Evolutionary conservation across 2,113 vertebrate genomes (phyloP), one percentile per base, ranked within the genome.

Genomic region (Anarrhichthys ocellatus): DNA sequence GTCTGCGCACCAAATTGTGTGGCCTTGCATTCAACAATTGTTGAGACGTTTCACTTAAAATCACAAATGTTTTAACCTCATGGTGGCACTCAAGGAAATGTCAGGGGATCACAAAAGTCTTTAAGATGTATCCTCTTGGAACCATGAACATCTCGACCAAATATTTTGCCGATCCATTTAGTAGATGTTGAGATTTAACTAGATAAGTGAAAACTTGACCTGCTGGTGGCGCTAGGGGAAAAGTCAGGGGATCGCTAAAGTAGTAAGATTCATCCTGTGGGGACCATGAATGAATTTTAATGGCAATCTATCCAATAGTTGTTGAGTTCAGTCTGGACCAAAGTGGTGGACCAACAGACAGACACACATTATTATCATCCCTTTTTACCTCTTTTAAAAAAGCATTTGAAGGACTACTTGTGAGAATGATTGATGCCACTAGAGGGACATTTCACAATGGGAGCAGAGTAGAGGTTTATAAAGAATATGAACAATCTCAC

Each of bases 381-480:
- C 15, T 27, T 48, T 18, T 18, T 18, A 58, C n/a, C 46, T 46
- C 29, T 20, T 63, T 61, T 56, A 18, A 56, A 34, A 42, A 24
- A 22, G 13, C 48, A 72, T 10, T 62, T 78, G 50, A 29, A 42
- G 3, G 10, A 66, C 15, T 15, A n/a, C 7, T 64, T 36, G 3
- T 56, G 27, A 29, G 15, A 38, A 63, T 76, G 54, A 72, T 78
- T 70, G 14, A 69, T 70, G 11, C 40, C 13, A 18, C 1, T 32
- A 32, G 5, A 56, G 27, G 22, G 20, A 34, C 0, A 66, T 29
- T 61, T 66, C 22, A 50, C 18, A 76, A 65, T 17, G 6, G 65
- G 1, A 61, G 52, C 10, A 59, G 15, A 56, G 20, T 65, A 44
- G 66, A 65, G 73, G 58, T 87, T 83, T 64, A 73, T 73, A 9